Evolutionary conservation across 2,797 vertebrate genomes (phyloP).

Genomic region (Adrianichthys oophorus): DNA sequence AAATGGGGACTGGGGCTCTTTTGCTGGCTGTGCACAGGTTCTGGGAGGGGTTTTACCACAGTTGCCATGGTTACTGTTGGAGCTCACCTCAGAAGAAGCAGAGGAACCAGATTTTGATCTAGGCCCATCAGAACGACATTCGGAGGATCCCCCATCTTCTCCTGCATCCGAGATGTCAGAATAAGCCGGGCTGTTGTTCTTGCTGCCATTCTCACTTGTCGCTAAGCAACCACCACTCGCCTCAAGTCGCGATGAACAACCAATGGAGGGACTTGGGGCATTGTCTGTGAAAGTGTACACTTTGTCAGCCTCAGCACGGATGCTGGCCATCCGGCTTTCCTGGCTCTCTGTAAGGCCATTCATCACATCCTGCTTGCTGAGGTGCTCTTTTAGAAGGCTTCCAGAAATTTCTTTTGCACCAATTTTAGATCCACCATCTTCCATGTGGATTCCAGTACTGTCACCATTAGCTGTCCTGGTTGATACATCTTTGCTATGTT

Average conservation of each 20-base stretch:
- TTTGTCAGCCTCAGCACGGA: constrained; percentile 97
- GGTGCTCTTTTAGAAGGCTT: constrained; percentile 95
- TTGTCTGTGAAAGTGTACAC: constrained; percentile 99
- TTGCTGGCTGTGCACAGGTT: constrained; percentile 67
- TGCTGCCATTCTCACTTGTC: constrained; percentile 83
- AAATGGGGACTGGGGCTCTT: constrained; percentile 90
- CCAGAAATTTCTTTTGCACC: constrained; percentile 87
- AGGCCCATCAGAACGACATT: constrained; percentile 86
- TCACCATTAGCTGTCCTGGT: constrained; percentile 84
- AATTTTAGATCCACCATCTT: constrained; percentile 60
- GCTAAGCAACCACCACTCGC: constrained; percentile 78
- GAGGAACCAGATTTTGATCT: constrained; percentile 86
- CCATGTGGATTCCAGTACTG: constrained; percentile 66
- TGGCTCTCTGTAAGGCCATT: constrained; percentile 89
- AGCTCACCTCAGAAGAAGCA: constrained; percentile 73
- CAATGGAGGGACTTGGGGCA: constrained; percentile 96
- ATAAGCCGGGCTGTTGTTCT: constrained; percentile 96
- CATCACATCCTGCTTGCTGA: constrained; percentile 89
- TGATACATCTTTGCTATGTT: constrained; percentile 84
- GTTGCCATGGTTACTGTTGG: constrained; percentile 80
- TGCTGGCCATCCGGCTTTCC: constrained; percentile 98
- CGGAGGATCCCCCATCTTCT: constrained; percentile 90
- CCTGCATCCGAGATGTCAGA: constrained; percentile 97
- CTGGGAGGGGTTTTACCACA: constrained; percentile 81
- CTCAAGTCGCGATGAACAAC: constrained; percentile 89